Evolutionary conservation across 2,888 invertebrate species (phyloP).

Genomic region (Xylocampa areola): DNA sequence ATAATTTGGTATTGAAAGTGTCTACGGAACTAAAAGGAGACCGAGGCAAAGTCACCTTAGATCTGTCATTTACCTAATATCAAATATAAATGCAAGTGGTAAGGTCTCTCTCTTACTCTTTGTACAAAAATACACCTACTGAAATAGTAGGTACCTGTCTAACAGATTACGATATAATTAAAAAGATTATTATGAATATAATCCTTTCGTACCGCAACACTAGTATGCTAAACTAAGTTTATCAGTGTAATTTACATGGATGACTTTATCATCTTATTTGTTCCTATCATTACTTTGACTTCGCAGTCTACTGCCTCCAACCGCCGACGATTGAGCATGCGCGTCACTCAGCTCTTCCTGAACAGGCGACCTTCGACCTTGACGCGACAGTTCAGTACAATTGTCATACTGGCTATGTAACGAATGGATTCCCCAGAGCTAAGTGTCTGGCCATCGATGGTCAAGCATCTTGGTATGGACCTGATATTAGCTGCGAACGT

Average conservation of each 20-base stretch:
- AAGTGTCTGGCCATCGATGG: constrained; percentile 97
- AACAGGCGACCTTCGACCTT: constrained; percentile 96
- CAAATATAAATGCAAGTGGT: neutral
- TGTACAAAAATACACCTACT: no score
- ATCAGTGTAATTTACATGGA: constrained; percentile 8
- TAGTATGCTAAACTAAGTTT: neutral
- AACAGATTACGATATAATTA: no score
- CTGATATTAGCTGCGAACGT: constrained; percentile 98
- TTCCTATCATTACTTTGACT: constrained; percentile 24
- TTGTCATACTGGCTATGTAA: constrained; percentile 98
- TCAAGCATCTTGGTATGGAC: constrained; percentile 98
- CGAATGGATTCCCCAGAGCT: constrained; percentile 97
- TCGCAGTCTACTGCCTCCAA: constrained; percentile 94
- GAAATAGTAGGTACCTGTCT: no score
- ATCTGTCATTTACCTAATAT: neutral
- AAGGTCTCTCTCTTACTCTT: no score
- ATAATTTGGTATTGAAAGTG: neutral
- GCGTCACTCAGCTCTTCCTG: constrained; percentile 95
- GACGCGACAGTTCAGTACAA: constrained; percentile 97
- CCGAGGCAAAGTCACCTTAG: neutral
- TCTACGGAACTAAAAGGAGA: neutral
- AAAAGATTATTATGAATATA: neutral
- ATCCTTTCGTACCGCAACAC: neutral
- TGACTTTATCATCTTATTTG: neutral
- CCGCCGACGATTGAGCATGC: constrained; percentile 96